Evolutionary conservation across 2,797 vertebrate genomes (phyloP), one percentile per base, ranked within the genome.

Genomic region (Kryptopterus vitreolus): DNA sequence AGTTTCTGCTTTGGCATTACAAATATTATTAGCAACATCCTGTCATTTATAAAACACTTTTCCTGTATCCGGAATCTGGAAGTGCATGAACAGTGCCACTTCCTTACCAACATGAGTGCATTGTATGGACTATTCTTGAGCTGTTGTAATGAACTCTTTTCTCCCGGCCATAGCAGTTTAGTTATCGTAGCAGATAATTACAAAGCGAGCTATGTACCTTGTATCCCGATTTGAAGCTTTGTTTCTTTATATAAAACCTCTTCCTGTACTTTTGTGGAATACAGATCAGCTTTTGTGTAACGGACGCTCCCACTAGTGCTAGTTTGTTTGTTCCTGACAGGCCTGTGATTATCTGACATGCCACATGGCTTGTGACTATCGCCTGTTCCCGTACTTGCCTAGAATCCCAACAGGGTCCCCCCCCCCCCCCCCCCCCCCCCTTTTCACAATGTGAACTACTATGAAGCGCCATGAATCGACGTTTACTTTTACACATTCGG

Each of bases 311-410:
- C 24, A 33, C 48, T 53, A 1, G 33, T 22, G 24, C 24, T 70
- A 24, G n/a, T 52, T n/a, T 50, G 66, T 31, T 71, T 71, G 50
- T 71, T 69, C 38, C 35, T 78, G 35, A n/a, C 62, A 55, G 33
- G 12, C 7, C 33, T 29, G 1, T 53, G 77, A 50, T 59, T 31
- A 48, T 59, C 12, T 69, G 53, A n/a, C 18, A 22, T 57, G 53
- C 38, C 57, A 16, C 53, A 78, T 78, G 65, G 35, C 52, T 43
- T 58, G 52, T 69, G 65, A 43, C 24, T 12, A 29, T 69, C 18
- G 29, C n/a, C 18, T 48, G 26, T 58, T 48, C 29, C 62, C 46
- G 55, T n/a, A 26, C 31, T 24, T 1, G 11, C 62, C 61, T 38
- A 9, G 48, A 76, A 63, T 13, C 35, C n/a, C 55, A 63, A 52